Evolutionary conservation across 1,140 invertebrate genomes (phyloP), one percentile per base, ranked within the genome.

Genomic region (Zophobas morio): DNA sequence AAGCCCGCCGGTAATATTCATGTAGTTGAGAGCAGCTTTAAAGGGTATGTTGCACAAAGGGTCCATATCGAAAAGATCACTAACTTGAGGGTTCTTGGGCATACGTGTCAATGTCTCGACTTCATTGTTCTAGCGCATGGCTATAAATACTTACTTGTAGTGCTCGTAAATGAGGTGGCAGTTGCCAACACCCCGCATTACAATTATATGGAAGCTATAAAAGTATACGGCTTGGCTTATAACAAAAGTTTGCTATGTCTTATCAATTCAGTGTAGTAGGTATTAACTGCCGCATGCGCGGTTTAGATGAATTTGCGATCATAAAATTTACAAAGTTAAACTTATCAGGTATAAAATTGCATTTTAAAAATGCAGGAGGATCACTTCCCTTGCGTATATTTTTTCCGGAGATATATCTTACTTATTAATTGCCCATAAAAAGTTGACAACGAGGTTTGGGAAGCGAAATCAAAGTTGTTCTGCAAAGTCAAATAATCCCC

Each of bases 141-240:
- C 77, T 75, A 75, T 75, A 75, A 75, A 78, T 75, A 78, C 77
- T 75, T 75, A 78, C 77, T 75, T 66, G 60, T 40, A 66, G 60
- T 40, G 60, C 37, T 66, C 39, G 60, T 42, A 66, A 66, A 66
- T 4, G 39, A 39, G 60, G 60, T 66, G 60, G 60, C 32, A 40
- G 39, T 20, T 20, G 34, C 2, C 70, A 20, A 20, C 47, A 42
- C 35, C 32, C n/a, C 3, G 32, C 51, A 20, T 51, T 72, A 72
- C 70, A 72, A 72, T 72, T 72, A 72, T 72, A 72, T 40, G 3
- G 39, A 51, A 40, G 70, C 70, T 20, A 35, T 72, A 72, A 72
- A 72, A 72, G 70, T 70, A 40, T 70, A 70, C 63, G 1, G 63
- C 34, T 40, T 33, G 39, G 5, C 32, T 72, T 53, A 72, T 40